Base-by-base conservation (phyloP, 2,888 invertebrate species). In the Coleophora flavipennella region DNA sequence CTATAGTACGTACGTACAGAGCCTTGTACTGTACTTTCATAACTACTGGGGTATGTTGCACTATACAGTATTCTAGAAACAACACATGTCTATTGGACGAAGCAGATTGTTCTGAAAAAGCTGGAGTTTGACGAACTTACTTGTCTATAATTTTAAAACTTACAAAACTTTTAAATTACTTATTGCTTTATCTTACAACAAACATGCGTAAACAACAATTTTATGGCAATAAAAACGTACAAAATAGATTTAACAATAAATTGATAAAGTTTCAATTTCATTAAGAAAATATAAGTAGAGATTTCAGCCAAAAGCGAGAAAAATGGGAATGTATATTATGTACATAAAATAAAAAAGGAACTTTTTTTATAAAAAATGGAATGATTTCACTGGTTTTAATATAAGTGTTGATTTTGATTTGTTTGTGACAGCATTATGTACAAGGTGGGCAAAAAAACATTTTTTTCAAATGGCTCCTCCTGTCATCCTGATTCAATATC, bases 261-360 rank as follows among this genome's bases (percentile, higher is more conserved):
- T 37, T 46, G 36, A 48, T 48, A 41, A 36, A 44, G 20, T 3
- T 20, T 11, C 27, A 20, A 40, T 41, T 48, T 41, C 39, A 48
- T 37, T 26, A 43, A 44, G 39, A 45, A 44, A 40, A 42, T 38
- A 40, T 3, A 35, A 29, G 38, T 38, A 33, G 37, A n/a, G n/a
- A n/a, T 20, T 20, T 41, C 26, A 37, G 38, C 37, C 35, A 33
- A 39, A 8, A 34, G 34, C 20, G 6, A 20, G 3, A 46, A 35
- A 36, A 46, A 8, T 51, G 50, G 61, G 62, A 65, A 65, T 65
- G 62, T 57, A 50, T 49, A n/a, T n/a, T n/a, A n/a, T n/a, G n/a
- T n/a, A n/a, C n/a, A n/a, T n/a, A n/a, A n/a, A n/a, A n/a, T n/a
- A n/a, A n/a, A n/a, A n/a, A n/a, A n/a, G n/a, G n/a, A n/a, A n/a